A percentile compares a stretch with the other conserved stretches of the same genome.
Conservation (phyloP, 2,113 vertebrate species). For the Pachyramphus minor region DNA sequence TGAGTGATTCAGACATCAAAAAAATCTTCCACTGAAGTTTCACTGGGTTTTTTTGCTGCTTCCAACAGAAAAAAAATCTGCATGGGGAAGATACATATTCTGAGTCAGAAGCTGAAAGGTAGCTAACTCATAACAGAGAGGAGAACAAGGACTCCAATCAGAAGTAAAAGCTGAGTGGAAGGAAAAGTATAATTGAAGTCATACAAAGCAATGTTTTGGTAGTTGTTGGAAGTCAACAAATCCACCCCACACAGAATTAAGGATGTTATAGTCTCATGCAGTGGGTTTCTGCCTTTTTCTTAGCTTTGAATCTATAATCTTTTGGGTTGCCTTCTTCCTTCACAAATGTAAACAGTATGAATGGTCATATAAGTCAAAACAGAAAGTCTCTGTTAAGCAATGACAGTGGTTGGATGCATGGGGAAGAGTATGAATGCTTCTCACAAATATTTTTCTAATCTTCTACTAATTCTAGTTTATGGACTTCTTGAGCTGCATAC, state of each 20-base stretch:
- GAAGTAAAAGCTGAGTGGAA: background rate
- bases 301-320: background rate
- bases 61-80: background rate
- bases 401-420: background rate
- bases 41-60: background rate
- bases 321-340: background rate
- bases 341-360: background rate
- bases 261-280: background rate
- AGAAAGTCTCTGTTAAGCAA: background rate
- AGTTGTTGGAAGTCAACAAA: background rate
- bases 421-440: background rate
- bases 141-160: background rate
- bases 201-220: background rate
- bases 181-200: background rate
- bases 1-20: background rate
- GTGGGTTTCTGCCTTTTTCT: background rate
- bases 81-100: fast-evolving
- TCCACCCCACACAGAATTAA: background rate
- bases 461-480: background rate
- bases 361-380: background rate
- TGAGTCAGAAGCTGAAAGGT: background rate
- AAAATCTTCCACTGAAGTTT: background rate
- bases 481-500: background rate
- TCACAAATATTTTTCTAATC: background rate
- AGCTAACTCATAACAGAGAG: background rate